phyloP scores from a whole-genome alignment of 2,113 vertebrate genomes.

The Malurus alboscapulatus region DNA sequence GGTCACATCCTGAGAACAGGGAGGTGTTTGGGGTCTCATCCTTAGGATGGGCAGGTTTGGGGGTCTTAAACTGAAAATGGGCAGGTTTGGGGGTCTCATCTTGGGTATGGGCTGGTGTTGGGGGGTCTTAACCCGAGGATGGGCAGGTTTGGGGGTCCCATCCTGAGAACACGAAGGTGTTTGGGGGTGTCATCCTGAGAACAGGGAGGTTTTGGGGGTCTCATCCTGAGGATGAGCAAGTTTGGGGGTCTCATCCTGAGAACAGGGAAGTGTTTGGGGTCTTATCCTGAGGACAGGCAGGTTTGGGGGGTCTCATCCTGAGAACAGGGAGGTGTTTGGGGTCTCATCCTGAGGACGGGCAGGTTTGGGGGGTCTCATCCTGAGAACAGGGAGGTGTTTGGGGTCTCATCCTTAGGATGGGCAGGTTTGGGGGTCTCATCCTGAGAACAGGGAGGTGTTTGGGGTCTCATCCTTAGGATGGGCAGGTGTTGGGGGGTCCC shows the following conservation, averaged over 20 bases:
- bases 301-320: no score
- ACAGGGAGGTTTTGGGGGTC: not conserved
- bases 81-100: not conserved
- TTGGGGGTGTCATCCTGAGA: not conserved
- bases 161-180: no score
- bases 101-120: not conserved
- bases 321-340: not conserved
- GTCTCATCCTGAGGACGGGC: not conserved
- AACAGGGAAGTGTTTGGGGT: rapidly evolving
- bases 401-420: not conserved
- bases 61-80: no score
- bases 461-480: rapidly evolving
- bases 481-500: rapidly evolving
- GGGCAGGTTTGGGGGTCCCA: not conserved
- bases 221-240: no score
- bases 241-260: not conserved
- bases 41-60: not conserved
- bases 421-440: rapidly evolving
- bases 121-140: not conserved
- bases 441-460: rapidly evolving
- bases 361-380: rapidly evolving
- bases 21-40: no score
- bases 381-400: not conserved
- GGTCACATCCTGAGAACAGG: not conserved
- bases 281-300: not conserved